Evolutionary conservation across 2,888 invertebrate species (phyloP), one percentile per base, ranked within the genome.

Genomic region (Drosophila prolongata): DNA sequence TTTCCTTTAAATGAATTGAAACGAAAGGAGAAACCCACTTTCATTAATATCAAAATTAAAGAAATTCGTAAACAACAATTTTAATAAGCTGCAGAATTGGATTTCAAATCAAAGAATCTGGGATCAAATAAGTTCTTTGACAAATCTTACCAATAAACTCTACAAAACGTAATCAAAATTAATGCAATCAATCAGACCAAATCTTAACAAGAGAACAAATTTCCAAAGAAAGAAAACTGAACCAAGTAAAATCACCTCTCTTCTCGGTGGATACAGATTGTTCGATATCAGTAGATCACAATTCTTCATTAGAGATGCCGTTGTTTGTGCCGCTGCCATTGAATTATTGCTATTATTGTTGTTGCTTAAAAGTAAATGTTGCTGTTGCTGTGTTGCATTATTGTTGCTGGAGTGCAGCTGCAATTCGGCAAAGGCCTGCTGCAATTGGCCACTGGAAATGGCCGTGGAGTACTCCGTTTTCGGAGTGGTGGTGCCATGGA

Each of bases 231-330:
- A 19, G 37, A 38, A 50, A 38, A 35, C 35, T 10, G 10, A 30
- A 40, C 13, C 14, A 24, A 30, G 19, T 3, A 40, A 57, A 53
- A 47, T 55, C 43, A 92, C 92, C 92, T 92, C 92, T 90, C 91
- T 89, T 87, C 90, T 91, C 89, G 91, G 91, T 90, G 91, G 91
- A 88, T 91, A 91, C 86, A 92, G 84, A 89, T 92, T 92, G 89
- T 92, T 92, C 73, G 92, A 88, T 91, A 92, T 89, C 79, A 90
- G 86, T 82, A 91, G 88, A 92, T 91, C 91, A 90, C 91, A 91
- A 91, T 91, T 91, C 89, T 89, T 91, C 78, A 89, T 90, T 84
- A 83, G 67, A 70, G 76, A 71, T 64, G 73, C 67, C 38, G 74
- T 75, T 44, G 74, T 75, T 42, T 68, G 77, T 69, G 71, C 74